Conservation (phyloP, 1,140 invertebrate species). For the Pogonomyrmex barbatus region DNA sequence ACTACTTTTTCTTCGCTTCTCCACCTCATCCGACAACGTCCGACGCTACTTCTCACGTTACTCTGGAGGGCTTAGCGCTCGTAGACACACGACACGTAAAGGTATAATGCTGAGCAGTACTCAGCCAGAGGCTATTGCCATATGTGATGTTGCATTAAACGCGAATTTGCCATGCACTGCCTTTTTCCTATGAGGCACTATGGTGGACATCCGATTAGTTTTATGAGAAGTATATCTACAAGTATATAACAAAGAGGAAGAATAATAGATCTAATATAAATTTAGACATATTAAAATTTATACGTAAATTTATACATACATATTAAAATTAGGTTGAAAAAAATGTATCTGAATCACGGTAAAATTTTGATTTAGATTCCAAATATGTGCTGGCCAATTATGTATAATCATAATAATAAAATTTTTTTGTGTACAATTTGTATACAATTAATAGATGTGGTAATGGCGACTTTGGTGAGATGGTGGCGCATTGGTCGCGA, state of each 20-base stretch:
- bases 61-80: conserved; percentile 46
- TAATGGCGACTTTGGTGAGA: no score
- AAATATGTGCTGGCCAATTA: not conserved
- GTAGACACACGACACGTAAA: conserved; percentile 72
- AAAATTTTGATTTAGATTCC: not conserved
- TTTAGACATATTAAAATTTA: not conserved
- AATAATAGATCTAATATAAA: conserved; percentile 8
- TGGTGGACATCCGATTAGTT: not conserved
- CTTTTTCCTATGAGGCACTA: conserved; percentile 38
- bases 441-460: not conserved
- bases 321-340: not conserved
- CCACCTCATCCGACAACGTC: conserved; percentile 36
- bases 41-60: conserved; percentile 66
- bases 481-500: no score
- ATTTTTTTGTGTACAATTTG: not conserved
- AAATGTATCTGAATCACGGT: not conserved
- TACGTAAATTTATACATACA: no score
- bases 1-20: conserved; percentile 46
- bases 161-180: conserved; percentile 58
- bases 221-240: not conserved
- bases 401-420: not conserved
- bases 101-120: conserved; percentile 67
- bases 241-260: not conserved
- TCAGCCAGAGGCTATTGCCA: conserved; percentile 48
- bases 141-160: conserved; percentile 66